A percentile compares a stretch with the other conserved stretches of the same genome.
These are phyloP conservation scores for Perodicticus potto DNA, from an alignment of 2,797 vertebrate species.

Conservation along the genomic window DNA sequence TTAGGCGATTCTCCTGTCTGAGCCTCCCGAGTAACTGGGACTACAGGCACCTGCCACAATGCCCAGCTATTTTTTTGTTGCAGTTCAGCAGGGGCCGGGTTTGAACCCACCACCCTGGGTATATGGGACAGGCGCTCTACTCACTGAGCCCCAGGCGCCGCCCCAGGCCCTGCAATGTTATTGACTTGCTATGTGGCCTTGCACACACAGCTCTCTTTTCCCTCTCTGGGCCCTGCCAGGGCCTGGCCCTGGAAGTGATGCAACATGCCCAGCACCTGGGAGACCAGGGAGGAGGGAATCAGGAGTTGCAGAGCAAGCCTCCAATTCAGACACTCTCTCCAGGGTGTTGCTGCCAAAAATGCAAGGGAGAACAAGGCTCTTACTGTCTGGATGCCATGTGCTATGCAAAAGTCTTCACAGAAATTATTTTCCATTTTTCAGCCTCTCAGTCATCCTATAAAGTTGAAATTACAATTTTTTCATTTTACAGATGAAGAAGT, in stretches of 20 bases:
- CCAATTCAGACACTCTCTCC: background rate
- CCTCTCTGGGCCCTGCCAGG: background rate
- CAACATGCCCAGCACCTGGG: background rate
- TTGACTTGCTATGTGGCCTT: background rate
- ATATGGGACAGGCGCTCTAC: too few species aligned
- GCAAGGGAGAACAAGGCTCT: background rate
- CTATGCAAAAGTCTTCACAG: background rate
- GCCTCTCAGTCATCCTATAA: background rate
- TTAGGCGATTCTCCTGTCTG: too few species aligned
- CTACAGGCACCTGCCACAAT: too few species aligned
- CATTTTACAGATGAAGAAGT: background rate
- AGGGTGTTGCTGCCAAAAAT: background rate
- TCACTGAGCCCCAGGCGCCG: too few species aligned
- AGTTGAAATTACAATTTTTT: background rate
- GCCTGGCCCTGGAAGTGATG: background rate
- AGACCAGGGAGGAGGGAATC: background rate
- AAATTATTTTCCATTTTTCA: background rate
- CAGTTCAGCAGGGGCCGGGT: too few species aligned
- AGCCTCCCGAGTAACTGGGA: too few species aligned
- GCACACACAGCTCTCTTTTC: background rate
- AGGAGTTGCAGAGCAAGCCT: background rate
- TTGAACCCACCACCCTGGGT: too few species aligned
- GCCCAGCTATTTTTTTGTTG: too few species aligned
- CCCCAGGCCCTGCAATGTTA: background rate
- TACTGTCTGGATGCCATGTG: fast-evolving